Evolutionary conservation across 2,888 invertebrate species (phyloP).

Genomic region (Pterostichus niger): DNA sequence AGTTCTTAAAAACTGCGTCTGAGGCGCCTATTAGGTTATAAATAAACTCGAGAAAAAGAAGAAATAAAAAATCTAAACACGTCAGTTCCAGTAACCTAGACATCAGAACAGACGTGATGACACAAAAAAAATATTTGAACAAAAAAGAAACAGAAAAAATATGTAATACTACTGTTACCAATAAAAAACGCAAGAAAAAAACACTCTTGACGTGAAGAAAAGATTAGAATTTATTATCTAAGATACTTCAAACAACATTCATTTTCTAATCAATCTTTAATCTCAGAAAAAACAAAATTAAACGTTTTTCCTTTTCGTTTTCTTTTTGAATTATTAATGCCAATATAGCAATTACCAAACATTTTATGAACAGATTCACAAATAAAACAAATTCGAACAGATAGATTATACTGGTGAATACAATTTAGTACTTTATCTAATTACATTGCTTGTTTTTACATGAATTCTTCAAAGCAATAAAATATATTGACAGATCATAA

Average conservation of each 20-base stretch:
- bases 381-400: no score
- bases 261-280: conserved; percentile 21
- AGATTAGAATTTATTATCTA: conserved; percentile 49
- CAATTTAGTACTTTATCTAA: no score
- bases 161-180: conserved; percentile 32
- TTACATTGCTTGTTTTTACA: no score
- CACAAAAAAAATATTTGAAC: conserved; percentile 5
- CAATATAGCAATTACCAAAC: no score
- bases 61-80: conserved; percentile 25
- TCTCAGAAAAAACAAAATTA: no score
- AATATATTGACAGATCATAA: no score
- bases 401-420: no score
- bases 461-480: no score
- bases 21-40: conserved; percentile 37
- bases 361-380: no score
- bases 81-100: conserved; percentile 45
- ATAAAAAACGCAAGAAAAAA: conserved; percentile 21
- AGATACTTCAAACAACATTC: conserved; percentile 6
- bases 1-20: conserved; percentile 25
- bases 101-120: conserved; percentile 28
- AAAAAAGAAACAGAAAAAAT: conserved; percentile 13
- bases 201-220: conserved; percentile 1
- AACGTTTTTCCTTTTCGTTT: no score
- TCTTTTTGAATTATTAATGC: no score
- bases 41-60: conserved; percentile 29